A percentile compares a stretch with the other conserved stretches of the same genome.
These are phyloP conservation scores for Thereva unica DNA, from an alignment of 2,888 invertebrate species.

Conservation along the genomic window DNA sequence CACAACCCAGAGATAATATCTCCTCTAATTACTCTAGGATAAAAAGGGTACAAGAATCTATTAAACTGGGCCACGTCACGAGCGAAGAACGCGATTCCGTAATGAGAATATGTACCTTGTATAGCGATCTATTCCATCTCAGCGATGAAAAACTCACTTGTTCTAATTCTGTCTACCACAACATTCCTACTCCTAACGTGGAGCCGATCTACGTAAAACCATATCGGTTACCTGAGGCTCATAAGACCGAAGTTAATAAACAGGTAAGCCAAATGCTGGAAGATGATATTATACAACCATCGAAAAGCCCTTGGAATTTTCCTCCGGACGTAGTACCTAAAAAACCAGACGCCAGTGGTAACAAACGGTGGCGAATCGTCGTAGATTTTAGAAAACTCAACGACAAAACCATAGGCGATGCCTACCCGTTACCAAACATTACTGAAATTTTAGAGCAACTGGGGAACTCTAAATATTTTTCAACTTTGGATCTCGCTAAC, in stretches of 20 bases:
- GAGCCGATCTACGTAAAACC: slow-evolving; percentile 3
- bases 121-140: slow-evolving; percentile 47
- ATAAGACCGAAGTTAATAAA: slow-evolving; percentile 32
- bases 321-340: slow-evolving; percentile 48
- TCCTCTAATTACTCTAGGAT: background rate
- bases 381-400: slow-evolving; percentile 54
- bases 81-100: slow-evolving; percentile 46
- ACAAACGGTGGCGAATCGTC: slow-evolving; percentile 50
- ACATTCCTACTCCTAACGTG: background rate
- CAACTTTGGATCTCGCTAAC: slow-evolving; percentile 51
- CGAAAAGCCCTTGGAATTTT: background rate
- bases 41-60: slow-evolving; percentile 14
- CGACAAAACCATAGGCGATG: slow-evolving; percentile 50
- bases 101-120: slow-evolving; percentile 44
- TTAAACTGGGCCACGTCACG: slow-evolving; percentile 44
- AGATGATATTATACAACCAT: slow-evolving; percentile 45
- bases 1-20: background rate
- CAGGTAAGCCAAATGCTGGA: slow-evolving; percentile 47
- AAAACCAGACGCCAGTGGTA: slow-evolving; percentile 47
- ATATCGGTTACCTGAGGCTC: slow-evolving; percentile 24
- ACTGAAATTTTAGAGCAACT: slow-evolving; percentile 52
- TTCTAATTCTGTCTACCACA: slow-evolving; percentile 1
- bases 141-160: slow-evolving; percentile 12
- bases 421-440: slow-evolving; percentile 52
- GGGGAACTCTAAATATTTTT: slow-evolving; percentile 51